These are phyloP conservation scores for Argynnis bischoffii DNA, from an alignment of 2,888 invertebrate species.

Conservation along the genomic window DNA sequence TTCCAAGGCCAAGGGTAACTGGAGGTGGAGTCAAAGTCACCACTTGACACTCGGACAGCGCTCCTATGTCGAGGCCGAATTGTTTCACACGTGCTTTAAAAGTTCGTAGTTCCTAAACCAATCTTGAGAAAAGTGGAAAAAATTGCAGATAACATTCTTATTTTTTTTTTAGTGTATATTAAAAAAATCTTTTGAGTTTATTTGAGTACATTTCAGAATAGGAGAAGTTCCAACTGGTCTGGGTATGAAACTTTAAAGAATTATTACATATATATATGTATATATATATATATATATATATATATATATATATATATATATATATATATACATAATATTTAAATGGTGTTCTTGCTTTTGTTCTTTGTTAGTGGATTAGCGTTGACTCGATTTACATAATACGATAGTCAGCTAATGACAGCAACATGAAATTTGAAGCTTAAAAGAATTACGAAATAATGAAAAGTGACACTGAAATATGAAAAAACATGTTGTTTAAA, in stretches of 20 bases:
- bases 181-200: too few species aligned
- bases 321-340: neutral
- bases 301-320: neutral
- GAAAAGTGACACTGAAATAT: neutral
- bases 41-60: too few species aligned
- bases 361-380: neutral
- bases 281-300: neutral
- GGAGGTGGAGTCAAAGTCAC: too few species aligned
- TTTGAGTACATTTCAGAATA: neutral
- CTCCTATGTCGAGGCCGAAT: too few species aligned
- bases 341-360: neutral
- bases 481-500: too few species aligned
- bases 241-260: neutral
- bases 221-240: too few species aligned
- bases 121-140: too few species aligned
- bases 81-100: too few species aligned
- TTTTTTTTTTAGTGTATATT: too few species aligned
- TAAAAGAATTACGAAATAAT: neutral
- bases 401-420: neutral
- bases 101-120: too few species aligned
- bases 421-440: conserved; percentile 10
- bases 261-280: neutral
- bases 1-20: too few species aligned
- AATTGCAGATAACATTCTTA: too few species aligned
- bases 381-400: neutral